These are phyloP conservation scores for Cheilosia grossa DNA, from an alignment of 2,888 invertebrate genomes.

Conservation along the genomic window DNA sequence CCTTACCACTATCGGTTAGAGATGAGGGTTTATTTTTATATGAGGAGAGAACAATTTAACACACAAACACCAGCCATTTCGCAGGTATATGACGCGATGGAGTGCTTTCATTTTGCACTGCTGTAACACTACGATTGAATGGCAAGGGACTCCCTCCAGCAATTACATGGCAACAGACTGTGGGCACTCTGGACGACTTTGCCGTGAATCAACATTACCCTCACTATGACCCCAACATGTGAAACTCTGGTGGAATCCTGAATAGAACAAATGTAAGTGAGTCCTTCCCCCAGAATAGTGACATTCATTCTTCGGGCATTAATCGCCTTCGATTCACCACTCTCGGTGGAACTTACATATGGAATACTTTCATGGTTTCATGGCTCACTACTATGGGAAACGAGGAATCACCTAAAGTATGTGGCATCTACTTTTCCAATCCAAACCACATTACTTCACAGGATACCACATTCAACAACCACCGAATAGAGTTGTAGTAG, in stretches of 20 bases:
- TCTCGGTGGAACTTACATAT: constrained; percentile 32
- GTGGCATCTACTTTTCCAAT: constrained; percentile 12
- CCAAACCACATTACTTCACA: constrained; percentile 9
- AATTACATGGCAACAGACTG: neutral
- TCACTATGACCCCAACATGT: constrained; percentile 20
- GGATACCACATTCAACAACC: constrained; percentile 21
- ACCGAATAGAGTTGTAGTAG: neutral
- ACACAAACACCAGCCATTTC: neutral
- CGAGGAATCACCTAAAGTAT: neutral
- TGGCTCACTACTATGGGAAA: neutral
- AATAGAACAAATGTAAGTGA: constrained; percentile 37
- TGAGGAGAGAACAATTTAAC: neutral
- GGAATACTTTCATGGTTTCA: constrained; percentile 33
- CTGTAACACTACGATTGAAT: neutral
- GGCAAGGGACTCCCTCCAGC: neutral
- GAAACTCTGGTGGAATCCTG: constrained; percentile 1
- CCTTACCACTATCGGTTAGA: neutral
- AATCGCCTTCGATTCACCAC: constrained; percentile 42
- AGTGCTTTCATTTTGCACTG: constrained; percentile 38
- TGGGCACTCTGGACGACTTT: neutral
- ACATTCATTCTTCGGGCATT: constrained; percentile 31
- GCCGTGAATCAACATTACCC: neutral
- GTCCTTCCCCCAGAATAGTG: neutral
- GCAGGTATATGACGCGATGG: constrained; percentile 5
- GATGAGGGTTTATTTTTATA: neutral